Conservation (phyloP, 2,888 invertebrate genomes). For the Polymixis lichenea region DNA sequence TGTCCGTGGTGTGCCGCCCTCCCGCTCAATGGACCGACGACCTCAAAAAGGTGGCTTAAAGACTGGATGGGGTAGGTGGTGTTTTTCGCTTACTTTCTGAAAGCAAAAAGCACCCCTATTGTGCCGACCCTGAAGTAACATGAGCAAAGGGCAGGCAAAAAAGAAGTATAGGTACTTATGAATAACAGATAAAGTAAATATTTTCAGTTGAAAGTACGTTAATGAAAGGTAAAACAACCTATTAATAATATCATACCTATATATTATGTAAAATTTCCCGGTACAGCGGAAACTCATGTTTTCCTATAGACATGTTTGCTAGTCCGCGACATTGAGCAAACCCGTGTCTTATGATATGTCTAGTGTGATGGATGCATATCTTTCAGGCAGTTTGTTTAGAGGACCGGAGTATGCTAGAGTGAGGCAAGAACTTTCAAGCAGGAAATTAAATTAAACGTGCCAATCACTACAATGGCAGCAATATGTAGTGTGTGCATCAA, state of each 20-base stretch:
- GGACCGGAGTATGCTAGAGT: slow-evolving; percentile 68
- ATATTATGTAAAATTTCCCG: slow-evolving; percentile 31
- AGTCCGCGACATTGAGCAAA: slow-evolving; percentile 73
- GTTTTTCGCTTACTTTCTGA: too few species aligned
- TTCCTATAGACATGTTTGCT: slow-evolving; percentile 65
- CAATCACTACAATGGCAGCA: neutral
- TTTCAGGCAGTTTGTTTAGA: slow-evolving; percentile 47
- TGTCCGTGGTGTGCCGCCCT: too few species aligned
- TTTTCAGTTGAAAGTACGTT: too few species aligned
- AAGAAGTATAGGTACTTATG: too few species aligned
- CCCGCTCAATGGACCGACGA: too few species aligned
- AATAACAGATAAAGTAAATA: too few species aligned
- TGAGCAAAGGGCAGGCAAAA: too few species aligned
- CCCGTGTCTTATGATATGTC: slow-evolving; percentile 79
- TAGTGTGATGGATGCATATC: slow-evolving; percentile 79
- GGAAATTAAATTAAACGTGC: neutral
- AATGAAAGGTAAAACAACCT: neutral
- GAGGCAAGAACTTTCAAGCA: slow-evolving; percentile 47
- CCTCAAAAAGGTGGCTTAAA: too few species aligned
- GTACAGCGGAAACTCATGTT: slow-evolving; percentile 48
- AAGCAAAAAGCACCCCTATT: neutral
- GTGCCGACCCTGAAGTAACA: too few species aligned
- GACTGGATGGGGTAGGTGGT: too few species aligned
- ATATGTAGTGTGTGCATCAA: too few species aligned
- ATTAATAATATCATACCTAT: neutral